These are phyloP conservation scores for Iguana delicatissima DNA, from an alignment of 2,797 vertebrate genomes.

Conservation along the genomic window DNA sequence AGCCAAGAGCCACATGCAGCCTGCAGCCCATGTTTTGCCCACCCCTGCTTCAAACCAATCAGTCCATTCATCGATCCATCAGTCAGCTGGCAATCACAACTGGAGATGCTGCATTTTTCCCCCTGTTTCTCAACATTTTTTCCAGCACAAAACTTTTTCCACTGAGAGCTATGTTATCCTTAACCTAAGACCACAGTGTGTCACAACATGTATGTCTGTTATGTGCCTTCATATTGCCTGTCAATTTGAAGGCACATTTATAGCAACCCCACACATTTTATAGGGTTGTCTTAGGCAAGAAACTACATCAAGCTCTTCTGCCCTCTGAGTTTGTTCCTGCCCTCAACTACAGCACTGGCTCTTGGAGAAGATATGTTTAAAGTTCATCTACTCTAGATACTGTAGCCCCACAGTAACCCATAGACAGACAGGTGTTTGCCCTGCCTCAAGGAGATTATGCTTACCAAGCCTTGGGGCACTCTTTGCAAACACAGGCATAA, in stretches of 20 bases:
- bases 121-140: not conserved
- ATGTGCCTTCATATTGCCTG: too few relatives aligned
- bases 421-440: conserved; percentile 3
- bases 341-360: not conserved
- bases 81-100: not conserved
- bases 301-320: not conserved
- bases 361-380: not conserved
- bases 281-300: not conserved
- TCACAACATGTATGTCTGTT: too few relatives aligned
- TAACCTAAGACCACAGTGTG: not conserved
- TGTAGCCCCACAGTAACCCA: not conserved
- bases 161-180: not conserved
- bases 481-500: not conserved
- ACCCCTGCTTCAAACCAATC: too few relatives aligned
- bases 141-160: not conserved
- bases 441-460: not conserved
- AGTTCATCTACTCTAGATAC: not conserved
- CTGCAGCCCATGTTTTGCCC: too few relatives aligned
- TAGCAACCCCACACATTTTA: too few relatives aligned
- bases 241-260: too few relatives aligned
- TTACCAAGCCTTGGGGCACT: not conserved
- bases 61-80: too few relatives aligned
- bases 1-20: too few relatives aligned
- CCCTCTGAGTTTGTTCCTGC: not conserved
- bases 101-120: not conserved